These are phyloP conservation scores for Elanoides forficatus DNA, from an alignment of 2,113 vertebrate genomes.

Conservation along the genomic window DNA sequence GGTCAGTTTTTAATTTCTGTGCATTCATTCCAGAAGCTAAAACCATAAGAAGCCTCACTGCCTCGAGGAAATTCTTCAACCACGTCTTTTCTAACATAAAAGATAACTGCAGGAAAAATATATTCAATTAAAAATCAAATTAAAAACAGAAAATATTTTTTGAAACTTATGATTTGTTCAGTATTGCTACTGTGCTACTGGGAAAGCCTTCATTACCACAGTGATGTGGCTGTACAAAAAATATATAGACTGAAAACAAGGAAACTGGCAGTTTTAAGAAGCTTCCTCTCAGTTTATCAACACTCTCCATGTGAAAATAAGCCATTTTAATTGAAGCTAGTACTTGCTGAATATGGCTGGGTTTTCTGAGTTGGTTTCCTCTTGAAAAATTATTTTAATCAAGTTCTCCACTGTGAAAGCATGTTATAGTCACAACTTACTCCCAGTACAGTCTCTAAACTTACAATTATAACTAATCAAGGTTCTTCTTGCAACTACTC, in stretches of 20 bases:
- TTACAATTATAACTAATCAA: not conserved
- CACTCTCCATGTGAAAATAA: not conserved
- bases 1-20: not conserved
- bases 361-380: not conserved
- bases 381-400: not conserved
- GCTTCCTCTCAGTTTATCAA: not conserved
- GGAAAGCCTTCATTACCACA: not conserved
- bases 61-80: not conserved
- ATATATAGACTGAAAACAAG: not conserved
- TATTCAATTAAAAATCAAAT: not conserved
- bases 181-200: not conserved
- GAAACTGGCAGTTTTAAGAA: not conserved
- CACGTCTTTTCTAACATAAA: not conserved
- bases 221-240: not conserved
- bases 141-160: not conserved
- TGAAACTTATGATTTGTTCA: not conserved
- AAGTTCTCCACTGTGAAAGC: not conserved
- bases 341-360: not conserved
- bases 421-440: not conserved
- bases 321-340: not conserved
- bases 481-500: not conserved
- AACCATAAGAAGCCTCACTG: not conserved
- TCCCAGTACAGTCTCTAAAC: not conserved
- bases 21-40: not conserved
- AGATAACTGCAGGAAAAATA: not conserved